Percentiles rank a stretch among this genome's conserved stretches.
These are phyloP conservation scores for Guaruba guarouba DNA, from an alignment of 2,113 vertebrate species.

Conservation along the genomic window DNA sequence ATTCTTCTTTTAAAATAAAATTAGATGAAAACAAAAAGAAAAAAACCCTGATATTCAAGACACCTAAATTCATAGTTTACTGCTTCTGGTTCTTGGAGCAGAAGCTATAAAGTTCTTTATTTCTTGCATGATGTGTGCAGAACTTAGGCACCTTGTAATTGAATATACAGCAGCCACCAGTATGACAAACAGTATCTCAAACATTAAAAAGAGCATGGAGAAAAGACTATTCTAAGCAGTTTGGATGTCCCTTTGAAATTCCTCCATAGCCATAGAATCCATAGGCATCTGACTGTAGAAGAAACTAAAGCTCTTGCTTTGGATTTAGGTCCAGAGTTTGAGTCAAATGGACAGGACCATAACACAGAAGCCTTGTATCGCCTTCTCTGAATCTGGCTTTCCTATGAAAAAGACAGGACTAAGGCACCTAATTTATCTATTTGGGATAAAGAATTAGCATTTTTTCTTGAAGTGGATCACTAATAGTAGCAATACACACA, in stretches of 20 bases:
- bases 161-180: not conserved
- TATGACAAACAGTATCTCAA: not conserved
- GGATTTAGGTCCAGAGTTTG: not conserved
- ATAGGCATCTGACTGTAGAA: not conserved
- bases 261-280: not conserved
- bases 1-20: not conserved
- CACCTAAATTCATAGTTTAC: not conserved
- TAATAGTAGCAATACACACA: not conserved
- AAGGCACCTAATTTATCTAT: not conserved
- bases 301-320: not conserved
- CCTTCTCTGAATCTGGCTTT: not conserved
- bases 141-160: not conserved
- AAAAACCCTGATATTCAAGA: not conserved
- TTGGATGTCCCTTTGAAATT: not conserved
- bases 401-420: not conserved
- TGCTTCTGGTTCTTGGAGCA: not conserved
- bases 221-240: not conserved
- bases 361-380: not conserved
- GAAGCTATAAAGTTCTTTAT: not conserved
- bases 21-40: not conserved
- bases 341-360: not conserved
- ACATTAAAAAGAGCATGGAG: not conserved
- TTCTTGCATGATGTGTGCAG: not conserved
- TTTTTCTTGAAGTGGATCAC: not conserved
- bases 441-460: not conserved